phyloP scores from a whole-genome alignment of 2,797 vertebrate genomes.

The Sylvia borin region DNA sequence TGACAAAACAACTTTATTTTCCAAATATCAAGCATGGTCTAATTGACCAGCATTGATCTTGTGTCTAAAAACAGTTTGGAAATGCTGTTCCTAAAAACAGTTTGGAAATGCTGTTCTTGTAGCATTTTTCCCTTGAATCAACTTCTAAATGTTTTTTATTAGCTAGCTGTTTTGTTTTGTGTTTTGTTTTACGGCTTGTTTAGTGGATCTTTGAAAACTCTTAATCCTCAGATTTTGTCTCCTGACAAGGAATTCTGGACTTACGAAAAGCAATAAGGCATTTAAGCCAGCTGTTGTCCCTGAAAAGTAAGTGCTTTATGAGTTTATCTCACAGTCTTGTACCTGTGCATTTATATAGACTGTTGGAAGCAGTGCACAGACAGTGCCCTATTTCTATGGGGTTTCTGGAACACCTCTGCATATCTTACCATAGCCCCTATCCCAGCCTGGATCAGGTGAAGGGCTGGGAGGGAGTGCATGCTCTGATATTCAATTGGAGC shows the following conservation, averaged over 20 bases:
- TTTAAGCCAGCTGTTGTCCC: background rate
- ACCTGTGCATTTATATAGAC: background rate
- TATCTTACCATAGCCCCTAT: background rate
- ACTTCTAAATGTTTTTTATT: background rate
- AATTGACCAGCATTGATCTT: background rate
- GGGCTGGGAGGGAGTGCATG: background rate
- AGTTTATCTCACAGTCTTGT: background rate
- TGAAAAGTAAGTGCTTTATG: background rate
- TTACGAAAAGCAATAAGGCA: background rate
- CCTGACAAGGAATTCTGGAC: background rate
- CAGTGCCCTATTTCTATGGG: background rate
- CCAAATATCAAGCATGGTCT: background rate
- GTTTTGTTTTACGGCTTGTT: background rate
- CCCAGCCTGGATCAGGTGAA: background rate
- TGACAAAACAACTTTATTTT: background rate
- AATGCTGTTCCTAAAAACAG: background rate
- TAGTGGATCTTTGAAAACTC: background rate
- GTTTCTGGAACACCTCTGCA: background rate
- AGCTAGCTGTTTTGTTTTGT: background rate
- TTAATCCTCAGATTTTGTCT: background rate
- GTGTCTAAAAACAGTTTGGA: background rate
- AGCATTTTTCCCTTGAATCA: background rate
- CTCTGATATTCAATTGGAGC: background rate
- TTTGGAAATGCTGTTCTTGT: background rate
- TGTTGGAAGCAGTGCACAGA: background rate